Percentiles rank a stretch among this genome's conserved stretches.
phyloP scores from a whole-genome alignment of 2,113 vertebrate genomes.

The Erpornis zantholeuca region DNA sequence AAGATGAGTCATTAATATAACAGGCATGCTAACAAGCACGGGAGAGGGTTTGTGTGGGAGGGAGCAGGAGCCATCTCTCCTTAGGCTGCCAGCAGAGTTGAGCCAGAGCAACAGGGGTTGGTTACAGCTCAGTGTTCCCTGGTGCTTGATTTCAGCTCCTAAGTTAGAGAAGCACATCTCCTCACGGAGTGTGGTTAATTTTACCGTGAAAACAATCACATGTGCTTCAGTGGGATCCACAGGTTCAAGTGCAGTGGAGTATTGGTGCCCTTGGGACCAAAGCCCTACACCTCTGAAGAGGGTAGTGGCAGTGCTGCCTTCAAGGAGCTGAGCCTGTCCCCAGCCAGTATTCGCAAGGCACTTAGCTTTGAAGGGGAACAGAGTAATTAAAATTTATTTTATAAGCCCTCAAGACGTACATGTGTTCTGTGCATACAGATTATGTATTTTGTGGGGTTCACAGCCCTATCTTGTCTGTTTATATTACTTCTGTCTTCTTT shows the following conservation, averaged over 20 bases:
- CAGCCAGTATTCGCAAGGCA: not conserved
- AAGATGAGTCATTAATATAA: not conserved
- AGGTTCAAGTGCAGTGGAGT: not conserved
- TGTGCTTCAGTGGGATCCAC: not conserved
- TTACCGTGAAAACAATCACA: accelerated
- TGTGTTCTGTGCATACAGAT: not conserved
- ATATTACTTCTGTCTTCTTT: not conserved
- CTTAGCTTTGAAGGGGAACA: not conserved
- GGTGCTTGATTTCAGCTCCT: not conserved
- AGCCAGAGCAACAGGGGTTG: not conserved
- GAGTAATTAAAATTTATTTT: not conserved
- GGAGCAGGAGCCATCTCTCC: not conserved
- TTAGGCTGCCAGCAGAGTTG: not conserved
- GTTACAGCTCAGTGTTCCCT: not conserved
- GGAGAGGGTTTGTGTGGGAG: not conserved
- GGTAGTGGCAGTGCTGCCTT: not conserved
- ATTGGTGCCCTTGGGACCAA: not conserved
- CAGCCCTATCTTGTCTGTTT: not conserved
- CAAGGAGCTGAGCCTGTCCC: not conserved
- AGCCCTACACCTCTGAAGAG: not conserved
- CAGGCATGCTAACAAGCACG: not conserved
- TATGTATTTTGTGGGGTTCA: not conserved
- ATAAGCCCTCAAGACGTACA: not conserved
- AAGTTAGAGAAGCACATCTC: not conserved
- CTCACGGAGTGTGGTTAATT: not conserved